A percentile compares a stretch with the other conserved stretches of the same genome.
These are phyloP conservation scores for Chromis chromis DNA, from an alignment of 2,797 vertebrate species.

Conservation along the genomic window DNA sequence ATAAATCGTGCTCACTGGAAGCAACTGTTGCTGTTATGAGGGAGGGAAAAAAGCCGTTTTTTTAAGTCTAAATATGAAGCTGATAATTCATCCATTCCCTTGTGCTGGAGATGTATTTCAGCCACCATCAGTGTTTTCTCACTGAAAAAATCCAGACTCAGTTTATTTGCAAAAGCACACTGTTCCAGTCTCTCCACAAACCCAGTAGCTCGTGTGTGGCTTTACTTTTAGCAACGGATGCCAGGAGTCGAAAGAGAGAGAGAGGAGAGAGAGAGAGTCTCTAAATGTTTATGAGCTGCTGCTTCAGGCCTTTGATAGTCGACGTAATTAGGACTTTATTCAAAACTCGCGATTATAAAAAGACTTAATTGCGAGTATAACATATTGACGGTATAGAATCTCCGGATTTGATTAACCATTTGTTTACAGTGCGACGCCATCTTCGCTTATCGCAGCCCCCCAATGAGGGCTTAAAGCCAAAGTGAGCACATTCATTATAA, in stretches of 20 bases:
- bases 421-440: slow-evolving; percentile 15
- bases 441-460: slow-evolving; percentile 24
- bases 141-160: slow-evolving; percentile 9
- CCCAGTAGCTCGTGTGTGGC: slow-evolving; percentile 20
- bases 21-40: slow-evolving; percentile 23
- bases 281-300: slow-evolving; percentile 38
- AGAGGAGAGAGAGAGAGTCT: not conserved
- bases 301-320: slow-evolving; percentile 23
- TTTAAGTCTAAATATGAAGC: slow-evolving; percentile 42
- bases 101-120: slow-evolving; percentile 34
- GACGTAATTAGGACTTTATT: slow-evolving; percentile 28
- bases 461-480: slow-evolving; percentile 24
- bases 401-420: slow-evolving; percentile 14
- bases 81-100: slow-evolving; percentile 47
- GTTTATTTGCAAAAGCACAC: slow-evolving; percentile 47
- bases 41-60: not conserved
- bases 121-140: slow-evolving; percentile 20
- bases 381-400: not conserved
- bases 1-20: slow-evolving; percentile 17
- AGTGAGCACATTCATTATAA: slow-evolving; percentile 45
- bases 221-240: slow-evolving; percentile 37
- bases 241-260: slow-evolving; percentile 1
- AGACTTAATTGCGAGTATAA: not conserved
- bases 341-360: slow-evolving; percentile 17
- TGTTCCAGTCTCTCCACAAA: slow-evolving; percentile 41